phyloP scores from a whole-genome alignment of 2,797 vertebrate species.

The Gadopsis bispinosus region DNA sequence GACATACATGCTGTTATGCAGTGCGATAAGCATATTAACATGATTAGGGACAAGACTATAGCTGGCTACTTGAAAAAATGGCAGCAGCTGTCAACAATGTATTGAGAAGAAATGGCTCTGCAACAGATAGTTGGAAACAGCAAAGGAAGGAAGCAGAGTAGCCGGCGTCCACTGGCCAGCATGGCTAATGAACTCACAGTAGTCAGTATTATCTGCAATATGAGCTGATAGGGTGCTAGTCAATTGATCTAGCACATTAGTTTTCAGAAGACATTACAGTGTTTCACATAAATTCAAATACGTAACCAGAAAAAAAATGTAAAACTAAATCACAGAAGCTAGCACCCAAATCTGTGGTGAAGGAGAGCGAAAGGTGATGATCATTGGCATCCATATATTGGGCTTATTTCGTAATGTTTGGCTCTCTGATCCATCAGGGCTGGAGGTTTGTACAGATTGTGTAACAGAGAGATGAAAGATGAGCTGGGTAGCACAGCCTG shows the following conservation, averaged over 20 bases:
- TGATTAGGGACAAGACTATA: constrained; percentile 32
- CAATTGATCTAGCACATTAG: neutral
- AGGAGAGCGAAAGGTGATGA: no score
- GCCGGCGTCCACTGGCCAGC: constrained; percentile 2
- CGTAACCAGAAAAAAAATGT: constrained; percentile 13
- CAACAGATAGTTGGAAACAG: constrained; percentile 41
- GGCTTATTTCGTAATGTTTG: constrained; percentile 15
- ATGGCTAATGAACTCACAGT: constrained; percentile 48
- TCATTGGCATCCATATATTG: constrained; percentile 2
- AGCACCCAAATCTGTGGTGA: no score
- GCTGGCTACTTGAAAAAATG: constrained; percentile 48
- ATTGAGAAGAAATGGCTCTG: constrained; percentile 17
- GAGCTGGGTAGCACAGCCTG: neutral
- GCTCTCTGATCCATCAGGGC: neutral
- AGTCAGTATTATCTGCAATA: constrained; percentile 33
- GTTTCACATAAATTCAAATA: neutral
- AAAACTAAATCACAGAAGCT: constrained; percentile 45
- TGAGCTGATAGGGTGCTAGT: constrained; percentile 7
- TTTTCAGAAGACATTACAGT: neutral
- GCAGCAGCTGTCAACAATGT: constrained; percentile 19
- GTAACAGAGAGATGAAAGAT: constrained; percentile 12
- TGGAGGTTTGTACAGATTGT: constrained; percentile 8
- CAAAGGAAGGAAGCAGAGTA: neutral
- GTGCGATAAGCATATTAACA: constrained; percentile 13
- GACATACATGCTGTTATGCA: constrained; percentile 4